Base-by-base conservation (phyloP, 2,113 vertebrate species). In the Percina caprodes region DNA sequence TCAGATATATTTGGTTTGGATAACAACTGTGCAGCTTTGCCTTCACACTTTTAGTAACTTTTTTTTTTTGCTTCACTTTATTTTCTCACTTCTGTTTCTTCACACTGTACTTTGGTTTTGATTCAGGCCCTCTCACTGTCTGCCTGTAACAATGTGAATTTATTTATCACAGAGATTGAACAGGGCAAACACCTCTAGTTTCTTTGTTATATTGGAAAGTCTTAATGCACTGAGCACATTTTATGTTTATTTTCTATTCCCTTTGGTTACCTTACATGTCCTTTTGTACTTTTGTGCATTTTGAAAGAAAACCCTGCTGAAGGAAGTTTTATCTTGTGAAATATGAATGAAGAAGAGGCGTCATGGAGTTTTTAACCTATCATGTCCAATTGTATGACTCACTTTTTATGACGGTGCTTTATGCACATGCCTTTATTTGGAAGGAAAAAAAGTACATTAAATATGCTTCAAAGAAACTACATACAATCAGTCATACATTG, bases 221-320 rank as follows among this genome's bases (percentile, higher is more conserved):
- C 92, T 94, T 93, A 93, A 92, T 93, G 92, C 93, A 94, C 93
- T 93, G 92, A 92, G 88, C 92, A 92, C 87, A 89, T 89, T 89
- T 86, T 88, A 56, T 67, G 81, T 86, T 90, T 75, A 51, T 87
- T 89, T 91, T 90, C 85, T 90, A 84, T 71, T 87, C 85, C 80
- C 83, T 79, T 87, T 86, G 77, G 79, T 90, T 89, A 80, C 83
- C 76, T 67, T 85, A 82, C 86, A 77, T 86, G 79, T 92, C 88
- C 86, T 91, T 92, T 91, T 92, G 81, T 93, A 92, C 86, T 91
- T 75, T 73, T 83, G 69, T 81, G 87, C 85, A 85, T 90, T 91
- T 91, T 86, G 74, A 80, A 89, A 79, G 80, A 83, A 83, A 81
- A 56, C 73, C 91, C 90, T 88, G 85, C 90, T 93, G 89, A 91